These are phyloP conservation scores for Pluvianellus socialis DNA, from an alignment of 2,113 vertebrate genomes.

Conservation along the genomic window DNA sequence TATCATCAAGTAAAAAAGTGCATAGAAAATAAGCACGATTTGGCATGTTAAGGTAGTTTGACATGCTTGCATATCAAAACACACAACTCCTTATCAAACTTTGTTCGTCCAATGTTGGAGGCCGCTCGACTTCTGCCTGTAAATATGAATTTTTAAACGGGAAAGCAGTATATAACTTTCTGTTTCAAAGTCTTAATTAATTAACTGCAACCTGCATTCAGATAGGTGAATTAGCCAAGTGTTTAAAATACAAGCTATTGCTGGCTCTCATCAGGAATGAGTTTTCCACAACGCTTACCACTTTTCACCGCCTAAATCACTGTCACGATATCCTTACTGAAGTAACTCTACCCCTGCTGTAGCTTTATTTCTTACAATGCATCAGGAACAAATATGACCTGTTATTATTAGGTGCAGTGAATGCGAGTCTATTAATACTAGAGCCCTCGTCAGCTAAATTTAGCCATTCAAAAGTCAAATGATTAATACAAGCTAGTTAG, in stretches of 20 bases:
- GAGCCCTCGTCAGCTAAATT: background rate
- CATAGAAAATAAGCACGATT: background rate
- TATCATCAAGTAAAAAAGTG: background rate
- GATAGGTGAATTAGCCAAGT: background rate
- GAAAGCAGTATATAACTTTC: background rate
- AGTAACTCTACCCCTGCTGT: background rate
- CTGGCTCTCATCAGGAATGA: background rate
- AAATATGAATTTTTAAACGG: background rate
- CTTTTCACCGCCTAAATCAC: background rate
- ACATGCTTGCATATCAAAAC: background rate
- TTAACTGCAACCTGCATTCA: background rate
- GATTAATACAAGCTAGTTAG: background rate
- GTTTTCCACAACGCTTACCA: background rate
- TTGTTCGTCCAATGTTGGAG: background rate
- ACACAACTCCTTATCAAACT: background rate
- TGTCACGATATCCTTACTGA: background rate
- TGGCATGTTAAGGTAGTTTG: background rate
- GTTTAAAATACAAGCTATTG: background rate
- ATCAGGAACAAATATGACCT: background rate
- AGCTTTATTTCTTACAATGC: background rate
- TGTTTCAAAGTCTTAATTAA: background rate
- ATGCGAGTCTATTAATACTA: background rate
- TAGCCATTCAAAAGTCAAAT: background rate
- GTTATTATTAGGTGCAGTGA: background rate
- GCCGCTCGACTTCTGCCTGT: background rate